phyloP scores from a whole-genome alignment of 2,113 vertebrate genomes.

The Hydrolagus affinis region DNA sequence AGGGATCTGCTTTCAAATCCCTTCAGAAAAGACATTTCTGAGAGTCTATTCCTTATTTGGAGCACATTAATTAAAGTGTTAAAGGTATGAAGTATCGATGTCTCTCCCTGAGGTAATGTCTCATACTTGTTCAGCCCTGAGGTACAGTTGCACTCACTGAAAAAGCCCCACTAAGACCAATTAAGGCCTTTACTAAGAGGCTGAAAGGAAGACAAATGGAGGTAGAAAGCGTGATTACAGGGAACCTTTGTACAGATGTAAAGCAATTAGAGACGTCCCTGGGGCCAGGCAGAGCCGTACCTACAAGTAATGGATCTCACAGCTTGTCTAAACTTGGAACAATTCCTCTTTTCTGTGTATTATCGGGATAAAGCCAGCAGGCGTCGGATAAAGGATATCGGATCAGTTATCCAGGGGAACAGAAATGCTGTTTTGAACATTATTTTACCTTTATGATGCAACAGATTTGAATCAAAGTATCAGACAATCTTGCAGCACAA shows the following conservation, averaged over 20 bases:
- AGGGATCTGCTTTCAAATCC: slow-evolving; percentile 59
- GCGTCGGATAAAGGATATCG: slow-evolving; percentile 87
- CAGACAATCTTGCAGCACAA: no score
- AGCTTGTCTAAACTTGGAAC: slow-evolving; percentile 83
- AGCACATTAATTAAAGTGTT: slow-evolving; percentile 91
- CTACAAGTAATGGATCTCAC: slow-evolving; percentile 78
- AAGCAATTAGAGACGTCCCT: slow-evolving; percentile 94
- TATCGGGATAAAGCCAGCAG: slow-evolving; percentile 66
- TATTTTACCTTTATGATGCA: background rate
- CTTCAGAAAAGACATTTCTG: slow-evolving; percentile 55
- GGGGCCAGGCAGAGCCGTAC: slow-evolving; percentile 73
- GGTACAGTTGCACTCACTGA: slow-evolving; percentile 69
- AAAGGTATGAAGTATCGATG: slow-evolving; percentile 84
- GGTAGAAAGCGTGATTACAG: slow-evolving; percentile 93
- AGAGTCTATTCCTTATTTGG: slow-evolving; percentile 61
- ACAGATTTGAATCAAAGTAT: background rate
- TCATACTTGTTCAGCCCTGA: slow-evolving; percentile 69
- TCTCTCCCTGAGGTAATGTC: slow-evolving; percentile 63
- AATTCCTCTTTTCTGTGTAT: slow-evolving; percentile 77
- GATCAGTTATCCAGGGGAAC: slow-evolving; percentile 66
- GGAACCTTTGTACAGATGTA: slow-evolving; percentile 98
- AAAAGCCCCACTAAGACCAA: slow-evolving; percentile 96
- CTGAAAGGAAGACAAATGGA: slow-evolving; percentile 98
- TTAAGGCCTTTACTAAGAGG: slow-evolving; percentile 91
- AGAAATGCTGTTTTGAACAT: slow-evolving; percentile 55